These are phyloP conservation scores for Oligia strigilis DNA, from an alignment of 2,888 invertebrate species.

Conservation along the genomic window DNA sequence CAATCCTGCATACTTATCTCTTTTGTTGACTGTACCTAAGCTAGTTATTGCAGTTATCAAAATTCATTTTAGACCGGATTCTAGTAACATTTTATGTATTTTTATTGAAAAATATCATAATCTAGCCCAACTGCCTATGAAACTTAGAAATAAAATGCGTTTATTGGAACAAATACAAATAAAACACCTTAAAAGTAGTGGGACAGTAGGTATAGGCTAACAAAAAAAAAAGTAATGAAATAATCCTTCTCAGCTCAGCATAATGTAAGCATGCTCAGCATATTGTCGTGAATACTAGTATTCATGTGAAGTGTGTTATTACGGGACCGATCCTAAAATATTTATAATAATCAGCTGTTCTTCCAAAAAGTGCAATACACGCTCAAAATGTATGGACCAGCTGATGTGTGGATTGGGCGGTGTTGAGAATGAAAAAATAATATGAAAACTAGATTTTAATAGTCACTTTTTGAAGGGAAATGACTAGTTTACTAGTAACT, in stretches of 20 bases:
- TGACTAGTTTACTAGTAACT: slow-evolving; percentile 3
- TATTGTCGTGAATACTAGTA: too few species aligned
- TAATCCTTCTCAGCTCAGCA: background rate
- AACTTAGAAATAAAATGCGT: background rate
- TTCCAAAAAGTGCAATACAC: too few species aligned
- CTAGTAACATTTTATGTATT: background rate
- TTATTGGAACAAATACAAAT: background rate
- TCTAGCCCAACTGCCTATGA: background rate
- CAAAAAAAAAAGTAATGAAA: background rate
- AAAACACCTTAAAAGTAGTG: background rate
- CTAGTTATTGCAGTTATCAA: background rate
- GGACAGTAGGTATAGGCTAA: too few species aligned
- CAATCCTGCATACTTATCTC: too few species aligned
- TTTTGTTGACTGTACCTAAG: background rate
- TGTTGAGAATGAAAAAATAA: background rate
- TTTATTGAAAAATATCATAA: background rate
- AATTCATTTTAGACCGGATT: background rate
- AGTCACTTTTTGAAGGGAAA: background rate
- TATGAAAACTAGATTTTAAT: background rate
- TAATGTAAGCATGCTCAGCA: background rate
- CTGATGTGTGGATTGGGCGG: too few species aligned
- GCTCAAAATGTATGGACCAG: background rate
- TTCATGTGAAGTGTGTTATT: background rate
- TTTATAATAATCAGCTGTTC: background rate
- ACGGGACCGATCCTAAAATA: background rate